A percentile compares a stretch with the other conserved stretches of the same genome.
phyloP scores from a whole-genome alignment of 2,797 vertebrate species.

The Thaleichthys pacificus region DNA sequence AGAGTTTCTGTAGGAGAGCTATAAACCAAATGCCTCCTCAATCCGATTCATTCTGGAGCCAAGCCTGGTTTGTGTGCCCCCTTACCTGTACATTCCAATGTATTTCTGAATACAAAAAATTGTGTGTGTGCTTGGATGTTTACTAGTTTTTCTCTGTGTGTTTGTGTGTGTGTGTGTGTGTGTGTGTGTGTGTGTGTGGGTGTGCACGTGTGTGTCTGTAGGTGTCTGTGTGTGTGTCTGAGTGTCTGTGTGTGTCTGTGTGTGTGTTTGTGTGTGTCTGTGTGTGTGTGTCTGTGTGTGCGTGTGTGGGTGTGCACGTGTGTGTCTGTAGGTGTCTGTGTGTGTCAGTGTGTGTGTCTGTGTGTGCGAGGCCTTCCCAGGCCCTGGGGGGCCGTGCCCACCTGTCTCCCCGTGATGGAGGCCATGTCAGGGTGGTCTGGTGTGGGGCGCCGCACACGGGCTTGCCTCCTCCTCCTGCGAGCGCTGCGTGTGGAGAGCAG shows the following conservation, averaged over 20 bases:
- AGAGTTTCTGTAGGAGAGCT: no score
- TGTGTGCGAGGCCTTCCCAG: not conserved
- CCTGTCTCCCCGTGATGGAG: slow-evolving; percentile 84
- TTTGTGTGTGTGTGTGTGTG: not conserved
- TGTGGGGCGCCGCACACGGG: slow-evolving; percentile 71
- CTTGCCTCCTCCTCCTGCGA: slow-evolving; percentile 59
- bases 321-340: not conserved
- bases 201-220: not conserved
- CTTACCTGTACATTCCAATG: no score
- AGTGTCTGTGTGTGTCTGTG: not conserved
- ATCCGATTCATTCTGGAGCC: no score
- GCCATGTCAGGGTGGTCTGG: slow-evolving; percentile 80
- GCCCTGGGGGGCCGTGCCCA: slow-evolving; percentile 48
- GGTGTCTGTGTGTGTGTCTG: not conserved
- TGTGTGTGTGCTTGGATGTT: not conserved
- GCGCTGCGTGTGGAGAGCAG: slow-evolving; percentile 56
- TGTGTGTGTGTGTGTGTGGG: not conserved
- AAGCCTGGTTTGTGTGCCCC: no score
- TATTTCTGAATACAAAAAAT: not conserved
- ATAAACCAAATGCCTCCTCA: no score
- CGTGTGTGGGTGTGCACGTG: not conserved
- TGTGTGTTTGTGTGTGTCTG: not conserved
- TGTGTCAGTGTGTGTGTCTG: slow-evolving; percentile 3
- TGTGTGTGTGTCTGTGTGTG: not conserved
- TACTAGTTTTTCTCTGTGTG: not conserved